phyloP scores from a whole-genome alignment of 2,888 invertebrate species.

The Ommatoiulus sabulosus region DNA sequence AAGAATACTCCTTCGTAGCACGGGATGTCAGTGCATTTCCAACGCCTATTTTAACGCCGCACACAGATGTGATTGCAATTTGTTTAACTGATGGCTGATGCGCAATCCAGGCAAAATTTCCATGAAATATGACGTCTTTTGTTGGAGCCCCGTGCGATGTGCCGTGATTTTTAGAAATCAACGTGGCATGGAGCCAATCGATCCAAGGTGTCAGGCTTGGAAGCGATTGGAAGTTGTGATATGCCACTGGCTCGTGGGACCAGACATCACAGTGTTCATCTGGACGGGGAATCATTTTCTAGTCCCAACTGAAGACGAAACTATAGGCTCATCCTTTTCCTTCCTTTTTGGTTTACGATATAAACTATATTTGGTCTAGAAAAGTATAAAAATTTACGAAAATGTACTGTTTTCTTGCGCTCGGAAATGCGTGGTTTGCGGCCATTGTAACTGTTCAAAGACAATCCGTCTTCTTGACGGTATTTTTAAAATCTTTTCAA shows the following conservation, averaged over 20 bases:
- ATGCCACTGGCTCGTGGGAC: neutral
- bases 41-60: neutral
- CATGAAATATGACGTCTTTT: neutral
- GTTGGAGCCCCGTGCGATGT: neutral
- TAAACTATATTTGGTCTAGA: no score
- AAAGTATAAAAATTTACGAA: no score
- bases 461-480: neutral
- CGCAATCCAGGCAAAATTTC: neutral
- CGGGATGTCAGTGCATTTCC: constrained; percentile 20
- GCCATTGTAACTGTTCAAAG: no score
- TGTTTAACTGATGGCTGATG: no score
- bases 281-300: neutral
- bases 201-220: neutral
- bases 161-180: neutral
- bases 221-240: neutral
- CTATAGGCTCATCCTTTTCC: neutral
- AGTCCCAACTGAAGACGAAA: neutral
- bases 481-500: neutral
- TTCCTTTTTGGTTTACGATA: no score
- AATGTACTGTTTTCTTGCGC: no score
- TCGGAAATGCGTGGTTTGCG: no score
- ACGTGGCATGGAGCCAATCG: neutral
- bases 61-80: neutral
- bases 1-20: neutral
- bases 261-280: neutral